Conservation (phyloP, 1,140 invertebrate species). For the Brachionus calyciflorus region DNA sequence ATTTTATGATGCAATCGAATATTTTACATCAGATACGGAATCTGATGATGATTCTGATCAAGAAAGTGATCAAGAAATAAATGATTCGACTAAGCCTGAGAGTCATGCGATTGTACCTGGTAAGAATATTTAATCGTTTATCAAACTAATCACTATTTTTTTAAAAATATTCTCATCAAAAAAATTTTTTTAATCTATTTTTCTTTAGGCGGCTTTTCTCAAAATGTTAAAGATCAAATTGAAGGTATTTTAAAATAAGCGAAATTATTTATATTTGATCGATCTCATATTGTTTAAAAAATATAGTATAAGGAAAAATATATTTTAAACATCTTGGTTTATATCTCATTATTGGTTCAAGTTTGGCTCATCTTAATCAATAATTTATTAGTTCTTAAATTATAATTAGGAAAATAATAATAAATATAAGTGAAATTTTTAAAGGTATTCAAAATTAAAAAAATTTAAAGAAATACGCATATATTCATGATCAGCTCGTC, state of each 20-base stretch:
- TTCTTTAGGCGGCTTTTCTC: too few species aligned
- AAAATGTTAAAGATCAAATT: constrained; percentile 36
- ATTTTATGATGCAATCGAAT: constrained; percentile 46
- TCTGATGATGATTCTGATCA: constrained; percentile 39
- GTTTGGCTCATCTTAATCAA: too few species aligned
- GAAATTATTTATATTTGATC: not conserved
- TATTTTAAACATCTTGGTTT: too few species aligned
- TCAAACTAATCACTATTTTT: not conserved
- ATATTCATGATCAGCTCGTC: too few species aligned
- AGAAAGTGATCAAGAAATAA: constrained; percentile 28
- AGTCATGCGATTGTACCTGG: constrained; percentile 12
- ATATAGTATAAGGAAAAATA: too few species aligned
- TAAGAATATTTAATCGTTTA: not conserved
- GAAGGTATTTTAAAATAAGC: constrained; percentile 34
- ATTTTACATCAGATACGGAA: constrained; percentile 41
- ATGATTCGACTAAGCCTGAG: not conserved
- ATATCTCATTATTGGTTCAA: too few species aligned
- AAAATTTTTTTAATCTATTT: too few species aligned
- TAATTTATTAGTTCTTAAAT: too few species aligned
- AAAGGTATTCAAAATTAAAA: too few species aligned
- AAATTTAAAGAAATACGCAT: too few species aligned
- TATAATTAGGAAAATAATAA: too few species aligned
- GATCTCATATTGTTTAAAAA: not conserved
- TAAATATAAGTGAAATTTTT: too few species aligned
- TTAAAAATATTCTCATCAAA: not conserved